Base-by-base conservation (phyloP, 1,140 invertebrate genomes). In the Drosophila guanche region DNA sequence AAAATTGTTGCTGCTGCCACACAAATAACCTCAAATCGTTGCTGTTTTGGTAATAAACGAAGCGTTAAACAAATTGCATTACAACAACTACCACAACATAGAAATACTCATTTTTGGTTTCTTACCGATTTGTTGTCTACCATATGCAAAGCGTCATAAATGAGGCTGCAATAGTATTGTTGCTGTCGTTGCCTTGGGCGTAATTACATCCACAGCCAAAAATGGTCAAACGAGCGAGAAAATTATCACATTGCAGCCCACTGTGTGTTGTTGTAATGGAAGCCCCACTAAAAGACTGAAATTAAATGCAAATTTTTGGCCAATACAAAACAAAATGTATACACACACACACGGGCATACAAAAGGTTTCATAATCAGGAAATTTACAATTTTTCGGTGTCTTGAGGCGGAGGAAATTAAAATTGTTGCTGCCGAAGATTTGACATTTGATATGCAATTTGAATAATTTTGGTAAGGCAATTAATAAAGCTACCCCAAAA, bases 1-100 rank as follows among this genome's bases (percentile, higher is more conserved):
- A 59, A 61, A 47, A 55, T 16, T 76, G 48, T 76, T 40, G 62
- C 47, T 61, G 51, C 51, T 73, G 53, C 48, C 62, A 12, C 46
- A 37, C 67, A 66, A 74, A 37, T 57, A 61, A 46, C 61, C 59
- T 56, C 53, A 51, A 59, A 67, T 68, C 66, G 62, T 33, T 77
- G 74, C 83, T 86, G 83, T 88, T 88, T 86, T 83, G 83, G 81
- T 88, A 86, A 86, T 86, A 86, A 86, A 83, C 81, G 81, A 86
- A 86, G 81, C 81, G 81, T 86, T 86, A 88, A 86, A 88, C 81
- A 86, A 86, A 86, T 88, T 86, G 83, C 83, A 86, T 83, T 86
- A 86, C 78, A 88, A 54, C 83, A 75, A 77, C 68, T 52, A 66
- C 68, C 47, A 61, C 61, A 47, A 51, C 68, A 61, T 27, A 57